Conservation (phyloP, 2,888 invertebrate species). For the Gonocerus acuteangulatus region DNA sequence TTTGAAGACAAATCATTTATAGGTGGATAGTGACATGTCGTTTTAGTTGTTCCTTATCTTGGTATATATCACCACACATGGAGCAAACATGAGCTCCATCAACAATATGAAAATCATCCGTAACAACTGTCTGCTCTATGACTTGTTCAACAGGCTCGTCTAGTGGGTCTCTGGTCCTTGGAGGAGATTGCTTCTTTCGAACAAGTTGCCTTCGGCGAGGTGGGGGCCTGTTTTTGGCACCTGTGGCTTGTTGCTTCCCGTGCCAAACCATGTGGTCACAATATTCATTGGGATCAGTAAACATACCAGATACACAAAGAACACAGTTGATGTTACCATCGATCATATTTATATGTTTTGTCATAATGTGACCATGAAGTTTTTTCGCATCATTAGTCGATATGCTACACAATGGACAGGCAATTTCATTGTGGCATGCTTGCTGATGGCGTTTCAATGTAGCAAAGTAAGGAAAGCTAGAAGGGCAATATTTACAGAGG, state of each 20-base stretch:
- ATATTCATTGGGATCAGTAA: constrained; percentile 33
- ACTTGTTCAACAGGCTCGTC: constrained; percentile 31
- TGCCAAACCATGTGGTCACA: constrained; percentile 36
- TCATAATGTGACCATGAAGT: constrained; percentile 30
- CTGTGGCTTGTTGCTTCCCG: constrained; percentile 34
- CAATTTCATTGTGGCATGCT: constrained; percentile 33
- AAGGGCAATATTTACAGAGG: constrained; percentile 35
- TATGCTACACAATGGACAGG: constrained; percentile 34
- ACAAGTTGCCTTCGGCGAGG: constrained; percentile 5
- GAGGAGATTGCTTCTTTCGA: background rate
- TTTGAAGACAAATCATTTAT: background rate
- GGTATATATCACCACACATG: constrained; percentile 29
- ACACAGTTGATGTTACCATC: constrained; percentile 28
- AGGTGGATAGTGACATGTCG: constrained; percentile 33
- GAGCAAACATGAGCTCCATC: constrained; percentile 30
- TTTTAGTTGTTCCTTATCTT: constrained; percentile 32
- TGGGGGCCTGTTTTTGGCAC: constrained; percentile 9
- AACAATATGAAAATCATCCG: constrained; percentile 31
- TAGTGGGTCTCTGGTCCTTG: constrained; percentile 24
- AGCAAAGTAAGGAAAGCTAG: constrained; percentile 36
- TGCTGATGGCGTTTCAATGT: constrained; percentile 35
- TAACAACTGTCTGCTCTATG: constrained; percentile 32
- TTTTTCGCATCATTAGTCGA: constrained; percentile 28
- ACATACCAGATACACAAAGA: constrained; percentile 34
- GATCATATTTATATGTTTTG: constrained; percentile 28